phyloP scores from a whole-genome alignment of 2,888 invertebrate species.

The Coleophora deauratella region DNA sequence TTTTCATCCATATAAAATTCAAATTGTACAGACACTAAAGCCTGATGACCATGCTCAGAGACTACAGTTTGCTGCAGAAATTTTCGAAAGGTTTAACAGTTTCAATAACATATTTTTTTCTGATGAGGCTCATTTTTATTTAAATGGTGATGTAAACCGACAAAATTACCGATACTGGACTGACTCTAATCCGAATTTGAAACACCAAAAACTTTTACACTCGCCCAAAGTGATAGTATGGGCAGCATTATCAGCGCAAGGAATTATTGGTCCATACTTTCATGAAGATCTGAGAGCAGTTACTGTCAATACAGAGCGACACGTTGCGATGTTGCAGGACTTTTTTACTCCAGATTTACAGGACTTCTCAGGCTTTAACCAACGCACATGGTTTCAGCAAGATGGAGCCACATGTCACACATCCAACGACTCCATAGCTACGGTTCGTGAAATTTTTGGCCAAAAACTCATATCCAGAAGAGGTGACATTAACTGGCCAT shows the following conservation, averaged over 20 bases:
- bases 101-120: slow-evolving; percentile 8
- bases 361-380: slow-evolving; percentile 10
- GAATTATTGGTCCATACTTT: slow-evolving; percentile 17
- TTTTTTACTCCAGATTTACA: slow-evolving; percentile 9
- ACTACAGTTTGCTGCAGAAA: slow-evolving; percentile 8
- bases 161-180: slow-evolving; percentile 14
- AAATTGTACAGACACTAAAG: slow-evolving; percentile 8
- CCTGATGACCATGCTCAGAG: slow-evolving; percentile 8
- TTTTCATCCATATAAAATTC: slow-evolving; percentile 7
- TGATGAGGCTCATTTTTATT: slow-evolving; percentile 28
- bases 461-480: slow-evolving; percentile 15
- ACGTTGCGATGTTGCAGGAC: slow-evolving; percentile 11
- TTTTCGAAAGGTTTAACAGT: slow-evolving; percentile 10
- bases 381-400: slow-evolving; percentile 13
- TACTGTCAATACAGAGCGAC: slow-evolving; percentile 12
- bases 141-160: slow-evolving; percentile 17
- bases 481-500: slow-evolving; percentile 18
- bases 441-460: slow-evolving; percentile 4
- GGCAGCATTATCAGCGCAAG: slow-evolving; percentile 14
- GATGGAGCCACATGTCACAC: slow-evolving; percentile 11
- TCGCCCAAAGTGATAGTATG: slow-evolving; percentile 14
- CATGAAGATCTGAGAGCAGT: slow-evolving; percentile 10
- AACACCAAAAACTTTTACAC: slow-evolving; percentile 12
- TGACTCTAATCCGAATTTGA: slow-evolving; percentile 8
- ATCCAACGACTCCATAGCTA: slow-evolving; percentile 1